Evolutionary conservation across 1,140 invertebrate genomes (phyloP), one percentile per base, ranked within the genome.

Genomic region (Papilio polyxenes): DNA sequence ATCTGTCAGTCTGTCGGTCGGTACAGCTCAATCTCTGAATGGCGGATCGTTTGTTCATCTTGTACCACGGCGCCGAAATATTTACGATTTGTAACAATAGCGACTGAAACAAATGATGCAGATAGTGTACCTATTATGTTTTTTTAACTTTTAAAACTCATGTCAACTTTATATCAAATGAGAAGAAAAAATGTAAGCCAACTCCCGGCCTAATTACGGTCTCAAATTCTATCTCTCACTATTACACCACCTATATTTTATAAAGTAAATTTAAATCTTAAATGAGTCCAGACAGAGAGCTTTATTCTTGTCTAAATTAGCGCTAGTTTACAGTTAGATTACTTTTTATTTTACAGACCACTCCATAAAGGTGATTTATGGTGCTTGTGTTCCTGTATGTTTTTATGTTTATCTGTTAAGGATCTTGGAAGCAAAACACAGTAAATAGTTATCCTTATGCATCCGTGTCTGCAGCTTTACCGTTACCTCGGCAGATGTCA

Each of bases 371-470:
- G 56, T 59, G 56, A 59, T n/a, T 10, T 72, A 40, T 37, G 13
- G 13, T 15, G 5, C 11, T 72, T 72, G 53, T 17, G 65, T 72
- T 40, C 65, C 31, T 72, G 31, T 37, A 15, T 31, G 11, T 40
- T 56, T 72, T 72, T 40, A 8, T 72, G 31, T 72, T 72, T 40
- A 62, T 62, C 59, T 62, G 6, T 23, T 72, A 72, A 72, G 65
- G 31, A 72, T 37, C 11, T 23, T 31, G 20, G 37, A 72, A 72
- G 65, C 31, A 72, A 72, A 72, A 72, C 23, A 72, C 13, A 37
- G 31, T 40, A 72, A 72, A 72, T 65, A 72, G 65, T 72, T 72
- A 37, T 72, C 65, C 65, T 72, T 72, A 37, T 72, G 31, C 65
- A 72, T 72, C 62, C 65, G 31, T 72, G 65, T 65, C 62, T 37